A percentile compares a stretch with the other conserved stretches of the same genome.
These are phyloP conservation scores for Drosophila kikkawai DNA, from an alignment of 1,140 invertebrate genomes.

Conservation along the genomic window DNA sequence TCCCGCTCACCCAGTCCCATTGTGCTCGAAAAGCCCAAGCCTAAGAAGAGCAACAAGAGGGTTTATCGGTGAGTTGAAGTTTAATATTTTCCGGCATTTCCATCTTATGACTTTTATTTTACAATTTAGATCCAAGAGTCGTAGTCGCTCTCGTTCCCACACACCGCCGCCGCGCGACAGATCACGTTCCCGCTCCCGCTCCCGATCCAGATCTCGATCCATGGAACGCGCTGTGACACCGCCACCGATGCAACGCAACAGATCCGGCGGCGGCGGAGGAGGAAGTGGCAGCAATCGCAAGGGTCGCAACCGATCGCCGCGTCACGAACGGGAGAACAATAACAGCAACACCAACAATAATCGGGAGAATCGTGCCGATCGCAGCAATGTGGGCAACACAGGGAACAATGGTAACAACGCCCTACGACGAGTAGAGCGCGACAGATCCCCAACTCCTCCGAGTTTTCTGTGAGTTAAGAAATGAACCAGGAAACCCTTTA, in stretches of 20 bases:
- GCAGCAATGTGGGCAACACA: slow-evolving; percentile 14
- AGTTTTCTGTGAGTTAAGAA: slow-evolving; percentile 89
- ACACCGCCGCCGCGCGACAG: slow-evolving; percentile 44
- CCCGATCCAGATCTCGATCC: slow-evolving; percentile 87
- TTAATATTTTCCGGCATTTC: no score
- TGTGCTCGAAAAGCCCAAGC: slow-evolving; percentile 89
- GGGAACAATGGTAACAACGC: slow-evolving; percentile 31
- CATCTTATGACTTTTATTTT: no score
- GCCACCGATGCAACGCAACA: slow-evolving; percentile 52
- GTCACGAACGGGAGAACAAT: slow-evolving; percentile 70
- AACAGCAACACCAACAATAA: slow-evolving; percentile 45
- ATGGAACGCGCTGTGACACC: slow-evolving; percentile 52
- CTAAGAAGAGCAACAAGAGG: slow-evolving; percentile 83
- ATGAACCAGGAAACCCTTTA: rapidly evolving
- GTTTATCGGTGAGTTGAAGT: slow-evolving; percentile 66
- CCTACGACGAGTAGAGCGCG: slow-evolving; percentile 79
- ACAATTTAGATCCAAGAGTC: slow-evolving; percentile 86
- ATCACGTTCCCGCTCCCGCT: slow-evolving; percentile 85
- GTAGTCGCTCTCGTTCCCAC: slow-evolving; percentile 85
- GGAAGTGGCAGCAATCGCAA: slow-evolving; percentile 58
- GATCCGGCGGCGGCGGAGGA: slow-evolving; percentile 83
- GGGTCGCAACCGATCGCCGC: slow-evolving; percentile 73
- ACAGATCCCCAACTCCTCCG: slow-evolving; percentile 91
- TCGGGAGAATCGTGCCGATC: slow-evolving; percentile 49
- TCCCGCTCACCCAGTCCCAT: slow-evolving; percentile 92